Evolutionary conservation across 2,113 vertebrate species (phyloP).

Genomic region (Abramis brama): DNA sequence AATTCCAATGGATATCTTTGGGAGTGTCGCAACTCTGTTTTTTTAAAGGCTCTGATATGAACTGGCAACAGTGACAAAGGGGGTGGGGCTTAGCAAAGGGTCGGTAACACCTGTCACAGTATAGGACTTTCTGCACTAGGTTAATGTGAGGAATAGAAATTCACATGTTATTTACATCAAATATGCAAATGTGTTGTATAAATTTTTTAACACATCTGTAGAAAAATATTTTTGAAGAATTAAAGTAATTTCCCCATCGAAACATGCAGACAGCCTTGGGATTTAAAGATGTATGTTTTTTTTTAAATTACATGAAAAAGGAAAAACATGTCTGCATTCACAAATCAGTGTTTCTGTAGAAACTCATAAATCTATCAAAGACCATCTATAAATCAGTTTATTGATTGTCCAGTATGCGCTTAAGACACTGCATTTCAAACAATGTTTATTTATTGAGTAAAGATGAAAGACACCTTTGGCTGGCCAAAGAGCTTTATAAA

Average conservation of each 20-base stretch:
- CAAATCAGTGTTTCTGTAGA: background rate
- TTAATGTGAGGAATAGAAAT: background rate
- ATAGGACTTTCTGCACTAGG: too few species aligned
- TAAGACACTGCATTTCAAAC: background rate
- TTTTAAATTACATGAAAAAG: background rate
- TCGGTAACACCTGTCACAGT: background rate
- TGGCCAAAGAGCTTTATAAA: constrained; percentile 28
- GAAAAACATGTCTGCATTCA: background rate
- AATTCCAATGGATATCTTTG: too few species aligned
- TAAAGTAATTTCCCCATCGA: background rate
- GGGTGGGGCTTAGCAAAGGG: background rate
- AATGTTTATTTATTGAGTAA: constrained; percentile 29
- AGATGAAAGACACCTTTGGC: constrained; percentile 24
- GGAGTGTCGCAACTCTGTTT: too few species aligned
- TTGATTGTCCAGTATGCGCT: constrained; percentile 10
- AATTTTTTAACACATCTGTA: background rate
- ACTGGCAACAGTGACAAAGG: background rate
- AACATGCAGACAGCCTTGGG: background rate
- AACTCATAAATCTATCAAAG: constrained; percentile 9
- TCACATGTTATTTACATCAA: background rate
- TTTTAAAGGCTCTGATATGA: too few species aligned
- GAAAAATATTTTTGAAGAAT: background rate
- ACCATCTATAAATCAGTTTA: background rate
- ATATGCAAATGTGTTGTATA: background rate
- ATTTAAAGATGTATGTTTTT: background rate